These are phyloP conservation scores for Stegophylla sp. DNA, from an alignment of 2,888 invertebrate species.

Conservation along the genomic window DNA sequence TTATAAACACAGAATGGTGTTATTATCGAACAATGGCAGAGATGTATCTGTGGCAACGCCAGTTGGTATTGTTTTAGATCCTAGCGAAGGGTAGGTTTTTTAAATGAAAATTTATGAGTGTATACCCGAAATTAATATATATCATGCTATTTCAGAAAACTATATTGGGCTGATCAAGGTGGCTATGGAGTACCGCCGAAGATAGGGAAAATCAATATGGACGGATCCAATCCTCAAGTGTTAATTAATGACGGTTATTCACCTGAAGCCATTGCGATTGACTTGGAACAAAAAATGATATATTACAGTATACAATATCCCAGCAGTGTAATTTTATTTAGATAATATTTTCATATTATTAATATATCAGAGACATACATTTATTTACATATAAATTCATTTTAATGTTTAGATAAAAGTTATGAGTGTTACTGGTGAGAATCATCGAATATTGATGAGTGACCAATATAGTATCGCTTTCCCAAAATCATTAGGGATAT, in stretches of 20 bases:
- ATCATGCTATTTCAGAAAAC: conserved; percentile 68
- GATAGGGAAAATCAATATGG: conserved; percentile 91
- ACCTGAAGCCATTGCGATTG: conserved; percentile 86
- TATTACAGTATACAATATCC: conserved; percentile 88
- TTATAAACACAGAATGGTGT: conserved; percentile 80
- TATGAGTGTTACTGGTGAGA: conserved; percentile 77
- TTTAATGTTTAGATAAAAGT: conserved; percentile 66
- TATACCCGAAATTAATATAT: neutral
- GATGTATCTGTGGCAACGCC: conserved; percentile 86
- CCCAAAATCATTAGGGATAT: conserved; percentile 82
- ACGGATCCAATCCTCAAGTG: conserved; percentile 81
- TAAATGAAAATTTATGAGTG: neutral
- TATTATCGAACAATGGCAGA: conserved; percentile 89
- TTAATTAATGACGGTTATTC: conserved; percentile 73
- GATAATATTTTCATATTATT: neutral
- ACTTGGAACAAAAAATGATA: conserved; percentile 79
- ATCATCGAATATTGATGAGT: conserved; percentile 73
- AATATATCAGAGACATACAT: neutral
- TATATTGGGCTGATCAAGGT: conserved; percentile 97
- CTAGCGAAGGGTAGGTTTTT: conserved; percentile 80
- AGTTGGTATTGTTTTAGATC: conserved; percentile 86
- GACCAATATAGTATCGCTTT: conserved; percentile 76
- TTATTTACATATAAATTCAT: no score
- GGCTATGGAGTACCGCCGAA: conserved; percentile 88
- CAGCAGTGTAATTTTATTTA: conserved; percentile 68